Base-by-base conservation (phyloP, 2,113 vertebrate genomes). In the Rhadina sibilatrix region DNA sequence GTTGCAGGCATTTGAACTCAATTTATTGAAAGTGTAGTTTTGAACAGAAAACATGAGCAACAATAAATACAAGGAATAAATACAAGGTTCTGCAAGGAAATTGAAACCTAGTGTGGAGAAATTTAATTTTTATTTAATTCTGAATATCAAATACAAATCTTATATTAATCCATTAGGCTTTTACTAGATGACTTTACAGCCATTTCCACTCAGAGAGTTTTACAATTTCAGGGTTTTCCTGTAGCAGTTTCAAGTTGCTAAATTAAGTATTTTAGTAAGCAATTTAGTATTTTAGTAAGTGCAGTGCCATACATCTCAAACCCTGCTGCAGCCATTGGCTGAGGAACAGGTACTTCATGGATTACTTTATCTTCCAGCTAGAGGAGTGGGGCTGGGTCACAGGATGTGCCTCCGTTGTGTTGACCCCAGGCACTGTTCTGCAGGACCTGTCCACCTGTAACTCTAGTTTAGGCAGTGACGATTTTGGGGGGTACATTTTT, bases 391-490 rank as follows among this genome's bases (percentile, higher is more conserved):
- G 7, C 24, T 1, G 3, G 8, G n/a, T 40, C 49, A 70, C 0
- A 3, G 30, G 33, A 18, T 4, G 3, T 6, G 6, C 37, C 25
- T 69, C 31, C 2, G 0, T 1, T 42, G 8, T 37, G 35, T 1
- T 70, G 49, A 50, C 33, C 52, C 9, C 17, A 37, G 2, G 2
- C 11, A 31, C 9, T 35, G 15, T 38, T 49, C 74, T 53, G 49
- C 27, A 37, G 50, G 28, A 78, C 44, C 15, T 53, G 44, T 23
- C 27, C 47, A 8, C 12, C 6, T 33, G 12, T 17, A 74, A 30
- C 6, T 33, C 25, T 33, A 35, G 8, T 24, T 70, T 27, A 75
- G 61, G 27, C 35, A 81, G 50, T 20, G 46, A 66, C 4, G 33
- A 40, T n/a, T 87, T 56, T 40, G 22, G 20, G 27, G 14, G 19